Conservation (phyloP, 1,140 invertebrate species). For the Hydropsyche tenuis region DNA sequence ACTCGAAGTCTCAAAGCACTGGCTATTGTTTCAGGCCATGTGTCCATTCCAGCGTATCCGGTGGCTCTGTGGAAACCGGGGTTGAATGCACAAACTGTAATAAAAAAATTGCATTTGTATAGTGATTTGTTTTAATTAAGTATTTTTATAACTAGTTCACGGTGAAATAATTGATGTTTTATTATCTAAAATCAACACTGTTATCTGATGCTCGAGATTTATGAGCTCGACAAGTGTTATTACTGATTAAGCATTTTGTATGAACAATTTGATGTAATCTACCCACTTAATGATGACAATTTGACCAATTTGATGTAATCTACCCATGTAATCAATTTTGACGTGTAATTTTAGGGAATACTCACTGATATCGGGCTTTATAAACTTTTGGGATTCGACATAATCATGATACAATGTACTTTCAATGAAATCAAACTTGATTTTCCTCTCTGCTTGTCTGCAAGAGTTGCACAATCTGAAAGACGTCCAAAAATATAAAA, state of each 20-base stretch:
- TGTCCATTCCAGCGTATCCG: conserved; percentile 67
- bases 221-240: too few relatives aligned
- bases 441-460: conserved; percentile 54
- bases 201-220: too few relatives aligned
- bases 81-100: conserved; percentile 74
- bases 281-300: too few relatives aligned
- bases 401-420: conserved; percentile 69
- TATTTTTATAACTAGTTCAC: too few relatives aligned
- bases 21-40: conserved; percentile 70
- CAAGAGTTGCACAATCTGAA: conserved; percentile 62
- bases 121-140: too few relatives aligned
- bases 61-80: conserved; percentile 71
- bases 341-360: too few relatives aligned
- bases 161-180: too few relatives aligned
- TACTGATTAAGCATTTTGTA: too few relatives aligned
- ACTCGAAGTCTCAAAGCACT: conserved; percentile 59
- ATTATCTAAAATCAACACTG: too few relatives aligned
- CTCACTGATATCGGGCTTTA: conserved; percentile 64
- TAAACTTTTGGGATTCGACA: conserved; percentile 56
- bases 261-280: too few relatives aligned
- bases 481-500: conserved; percentile 4
- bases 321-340: too few relatives aligned
- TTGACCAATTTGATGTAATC: too few relatives aligned
- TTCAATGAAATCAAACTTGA: conserved; percentile 64
- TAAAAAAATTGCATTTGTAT: conserved; percentile 26